phyloP scores from a whole-genome alignment of 2,113 vertebrate species.

The Ammodytes dubius region DNA sequence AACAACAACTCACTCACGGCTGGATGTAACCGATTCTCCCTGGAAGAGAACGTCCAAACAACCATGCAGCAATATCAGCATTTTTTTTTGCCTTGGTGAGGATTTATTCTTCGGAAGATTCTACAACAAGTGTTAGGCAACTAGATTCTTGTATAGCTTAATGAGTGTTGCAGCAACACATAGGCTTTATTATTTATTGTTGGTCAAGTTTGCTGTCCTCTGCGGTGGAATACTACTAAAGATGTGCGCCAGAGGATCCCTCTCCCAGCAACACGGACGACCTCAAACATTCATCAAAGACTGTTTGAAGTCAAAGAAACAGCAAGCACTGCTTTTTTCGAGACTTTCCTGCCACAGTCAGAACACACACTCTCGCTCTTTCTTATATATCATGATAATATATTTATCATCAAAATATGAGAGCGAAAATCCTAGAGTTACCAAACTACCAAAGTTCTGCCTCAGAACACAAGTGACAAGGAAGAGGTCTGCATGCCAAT shows the following conservation, averaged over 20 bases:
- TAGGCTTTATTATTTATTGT: background rate
- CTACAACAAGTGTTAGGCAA: no score
- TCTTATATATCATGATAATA: background rate
- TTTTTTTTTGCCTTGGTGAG: background rate
- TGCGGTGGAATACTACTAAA: conserved; percentile 1
- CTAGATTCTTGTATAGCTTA: background rate
- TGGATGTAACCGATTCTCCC: background rate
- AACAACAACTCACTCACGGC: no score
- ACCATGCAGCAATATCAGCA: background rate
- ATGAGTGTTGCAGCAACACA: background rate
- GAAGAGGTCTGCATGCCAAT: background rate
- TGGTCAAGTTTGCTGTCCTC: conserved; percentile 1
- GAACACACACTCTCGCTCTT: background rate
- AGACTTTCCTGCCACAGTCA: conserved; percentile 29
- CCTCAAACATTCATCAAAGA: conserved; percentile 60
- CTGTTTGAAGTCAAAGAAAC: conserved; percentile 59
- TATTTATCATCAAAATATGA: background rate
- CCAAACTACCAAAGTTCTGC: background rate
- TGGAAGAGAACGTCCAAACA: background rate
- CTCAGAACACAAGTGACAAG: background rate
- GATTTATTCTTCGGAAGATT: no score
- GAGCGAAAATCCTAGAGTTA: background rate
- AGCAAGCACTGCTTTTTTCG: conserved; percentile 18
- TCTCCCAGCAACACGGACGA: conserved; percentile 18
- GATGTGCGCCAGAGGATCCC: background rate